Conservation (phyloP, 2,888 invertebrate genomes). For the Incurvaria masculella region DNA sequence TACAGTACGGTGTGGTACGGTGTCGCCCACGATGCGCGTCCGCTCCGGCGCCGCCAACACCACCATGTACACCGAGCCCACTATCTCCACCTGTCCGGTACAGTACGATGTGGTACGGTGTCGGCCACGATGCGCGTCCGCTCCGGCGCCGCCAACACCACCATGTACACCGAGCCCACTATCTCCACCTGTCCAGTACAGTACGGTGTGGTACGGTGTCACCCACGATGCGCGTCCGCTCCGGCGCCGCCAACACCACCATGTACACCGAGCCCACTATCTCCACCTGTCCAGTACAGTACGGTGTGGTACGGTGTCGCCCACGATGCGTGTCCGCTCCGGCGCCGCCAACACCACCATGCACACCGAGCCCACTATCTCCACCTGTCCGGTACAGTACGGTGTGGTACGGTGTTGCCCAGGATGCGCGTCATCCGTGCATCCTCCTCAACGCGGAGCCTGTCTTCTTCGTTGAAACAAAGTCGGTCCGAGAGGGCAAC, state of each 20-base stretch:
- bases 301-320: neutral
- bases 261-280: conserved; percentile 89
- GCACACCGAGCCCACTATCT: conserved; percentile 87
- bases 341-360: conserved; percentile 65
- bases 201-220: neutral
- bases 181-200: conserved; percentile 75
- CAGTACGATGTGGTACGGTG: no score
- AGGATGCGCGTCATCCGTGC: no score
- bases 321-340: neutral
- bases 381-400: conserved; percentile 49
- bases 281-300: conserved; percentile 66
- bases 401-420: no score
- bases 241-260: conserved; percentile 85
- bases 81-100: conserved; percentile 93
- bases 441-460: no score
- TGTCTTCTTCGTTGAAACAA: no score
- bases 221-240: conserved; percentile 31
- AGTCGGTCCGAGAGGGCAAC: no score
- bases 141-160: conserved; percentile 83
- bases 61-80: conserved; percentile 87
- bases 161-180: conserved; percentile 87
- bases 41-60: conserved; percentile 82
- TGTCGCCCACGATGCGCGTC: no score
- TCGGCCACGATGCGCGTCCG: conserved; percentile 67
- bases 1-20: no score